Evolutionary conservation across 2,888 invertebrate species (phyloP).

Genomic region (Drosophila affinis): DNA sequence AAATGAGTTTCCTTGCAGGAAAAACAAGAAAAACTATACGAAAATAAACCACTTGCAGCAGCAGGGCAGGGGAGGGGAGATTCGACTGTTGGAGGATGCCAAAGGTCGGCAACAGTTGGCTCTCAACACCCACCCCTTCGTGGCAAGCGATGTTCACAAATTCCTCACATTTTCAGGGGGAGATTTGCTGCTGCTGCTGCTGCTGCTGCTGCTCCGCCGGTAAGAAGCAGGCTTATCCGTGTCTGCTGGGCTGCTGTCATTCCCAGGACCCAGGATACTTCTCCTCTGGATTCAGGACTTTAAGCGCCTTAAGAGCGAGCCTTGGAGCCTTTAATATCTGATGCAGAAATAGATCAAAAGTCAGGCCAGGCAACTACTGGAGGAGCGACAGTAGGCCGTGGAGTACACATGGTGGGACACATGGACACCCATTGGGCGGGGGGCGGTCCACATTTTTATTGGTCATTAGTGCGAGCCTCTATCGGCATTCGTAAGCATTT

Average conservation of each 20-base stretch:
- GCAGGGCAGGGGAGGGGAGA: not conserved
- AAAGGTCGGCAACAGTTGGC: slow-evolving; percentile 25
- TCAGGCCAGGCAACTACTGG: slow-evolving; percentile 34
- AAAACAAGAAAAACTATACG: not conserved
- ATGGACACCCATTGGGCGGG: slow-evolving; percentile 13
- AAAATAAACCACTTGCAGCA: not conserved
- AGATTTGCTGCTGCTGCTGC: slow-evolving; percentile 12
- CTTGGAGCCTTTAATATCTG: slow-evolving; percentile 55
- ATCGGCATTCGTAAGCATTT: slow-evolving; percentile 79
- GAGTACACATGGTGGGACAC: too few relatives aligned
- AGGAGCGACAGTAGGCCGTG: not conserved
- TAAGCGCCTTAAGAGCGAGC: slow-evolving; percentile 50
- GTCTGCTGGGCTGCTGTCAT: slow-evolving; percentile 12
- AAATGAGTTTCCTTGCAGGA: slow-evolving; percentile 36
- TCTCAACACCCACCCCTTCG: not conserved
- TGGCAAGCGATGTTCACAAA: slow-evolving; percentile 2
- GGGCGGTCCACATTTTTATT: slow-evolving; percentile 64
- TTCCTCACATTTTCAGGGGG: slow-evolving; percentile 12
- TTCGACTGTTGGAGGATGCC: not conserved
- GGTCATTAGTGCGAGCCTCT: slow-evolving; percentile 75
- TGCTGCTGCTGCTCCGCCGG: not conserved
- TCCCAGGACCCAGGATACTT: slow-evolving; percentile 7
- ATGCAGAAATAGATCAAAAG: slow-evolving; percentile 75
- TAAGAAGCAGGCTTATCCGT: slow-evolving; percentile 6
- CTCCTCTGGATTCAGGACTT: slow-evolving; percentile 34